phyloP scores from a whole-genome alignment of 35 echinoderm and acorn worm species.

The Apostichopus parvimensis region DNA sequence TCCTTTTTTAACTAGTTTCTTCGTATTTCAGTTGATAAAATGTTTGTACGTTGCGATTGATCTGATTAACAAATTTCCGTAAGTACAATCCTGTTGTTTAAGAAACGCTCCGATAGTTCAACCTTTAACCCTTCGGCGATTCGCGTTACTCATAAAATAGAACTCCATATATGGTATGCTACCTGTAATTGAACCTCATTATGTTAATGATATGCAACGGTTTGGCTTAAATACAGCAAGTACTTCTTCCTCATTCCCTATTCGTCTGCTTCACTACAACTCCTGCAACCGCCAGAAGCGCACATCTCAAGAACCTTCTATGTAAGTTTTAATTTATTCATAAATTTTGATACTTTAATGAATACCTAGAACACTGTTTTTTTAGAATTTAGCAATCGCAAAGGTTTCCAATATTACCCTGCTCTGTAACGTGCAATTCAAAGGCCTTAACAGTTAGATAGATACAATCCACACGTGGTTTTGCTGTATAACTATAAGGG shows the following conservation, averaged over 20 bases:
- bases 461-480: too few species aligned
- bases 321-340: constrained; percentile 1
- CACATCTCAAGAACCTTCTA: background rate
- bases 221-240: background rate
- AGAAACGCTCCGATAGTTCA: background rate
- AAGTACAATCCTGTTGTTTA: too few species aligned
- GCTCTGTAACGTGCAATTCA: too few species aligned
- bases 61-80: too few species aligned
- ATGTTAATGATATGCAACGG: constrained; percentile 37
- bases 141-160: constrained; percentile 14
- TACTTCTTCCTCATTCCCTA: background rate
- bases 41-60: too few species aligned
- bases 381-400: too few species aligned
- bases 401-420: too few species aligned
- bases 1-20: too few species aligned
- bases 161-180: constrained; percentile 41
- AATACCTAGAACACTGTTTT: too few species aligned
- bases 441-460: too few species aligned
- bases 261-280: background rate
- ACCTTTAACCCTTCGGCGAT: background rate
- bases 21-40: too few species aligned
- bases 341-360: background rate
- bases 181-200: constrained; percentile 18
- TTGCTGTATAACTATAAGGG: too few species aligned
- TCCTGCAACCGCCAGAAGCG: background rate